Conservation (phyloP, 1,140 invertebrate genomes). For the Reticulitermes speratus region DNA sequence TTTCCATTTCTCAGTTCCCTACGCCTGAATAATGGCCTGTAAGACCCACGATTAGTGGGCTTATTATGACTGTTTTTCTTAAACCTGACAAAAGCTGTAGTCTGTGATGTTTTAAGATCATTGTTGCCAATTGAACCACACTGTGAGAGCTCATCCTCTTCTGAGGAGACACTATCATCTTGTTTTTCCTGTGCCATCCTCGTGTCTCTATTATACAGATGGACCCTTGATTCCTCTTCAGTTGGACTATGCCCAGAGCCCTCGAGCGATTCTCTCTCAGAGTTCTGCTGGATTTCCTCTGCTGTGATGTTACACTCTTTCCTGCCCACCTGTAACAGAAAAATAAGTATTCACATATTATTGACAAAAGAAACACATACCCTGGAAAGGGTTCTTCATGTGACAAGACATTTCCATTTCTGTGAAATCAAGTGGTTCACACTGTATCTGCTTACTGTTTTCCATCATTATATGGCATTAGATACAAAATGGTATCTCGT, state of each 20-base stretch:
- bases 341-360: neutral
- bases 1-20: neutral
- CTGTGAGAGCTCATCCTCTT: constrained; percentile 44
- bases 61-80: constrained; percentile 16
- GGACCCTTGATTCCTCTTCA: neutral
- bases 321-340: neutral
- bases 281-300: neutral
- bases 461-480: no score
- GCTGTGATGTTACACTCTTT: neutral
- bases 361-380: no score
- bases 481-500: no score
- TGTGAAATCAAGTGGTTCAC: no score
- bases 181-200: constrained; percentile 60
- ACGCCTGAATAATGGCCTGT: neutral
- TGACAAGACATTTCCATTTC: no score
- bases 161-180: constrained; percentile 51
- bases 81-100: constrained; percentile 28
- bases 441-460: no score
- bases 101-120: neutral
- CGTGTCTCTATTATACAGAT: constrained; percentile 44
- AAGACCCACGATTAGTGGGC: neutral
- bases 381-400: no score
- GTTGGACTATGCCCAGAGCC: neutral
- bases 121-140: neutral
- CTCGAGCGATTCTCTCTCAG: neutral